phyloP scores from a whole-genome alignment of 2,888 invertebrate genomes.

The Empis stercorea region DNA sequence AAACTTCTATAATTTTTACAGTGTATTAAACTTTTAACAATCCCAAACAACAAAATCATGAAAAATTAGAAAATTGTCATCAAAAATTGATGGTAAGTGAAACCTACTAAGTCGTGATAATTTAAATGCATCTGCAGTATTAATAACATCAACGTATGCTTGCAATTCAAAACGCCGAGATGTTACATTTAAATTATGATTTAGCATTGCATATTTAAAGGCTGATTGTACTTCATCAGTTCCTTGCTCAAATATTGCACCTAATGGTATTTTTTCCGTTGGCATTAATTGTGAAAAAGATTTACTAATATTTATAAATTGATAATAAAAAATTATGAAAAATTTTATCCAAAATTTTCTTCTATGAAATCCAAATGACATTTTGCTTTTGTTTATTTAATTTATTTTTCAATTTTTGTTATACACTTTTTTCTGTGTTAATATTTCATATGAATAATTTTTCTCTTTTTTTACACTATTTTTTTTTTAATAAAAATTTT shows the following conservation, averaged over 20 bases:
- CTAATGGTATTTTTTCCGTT: constrained; percentile 44
- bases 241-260: constrained; percentile 84
- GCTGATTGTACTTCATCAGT: constrained; percentile 86
- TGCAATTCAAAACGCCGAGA: constrained; percentile 69
- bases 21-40: constrained; percentile 5
- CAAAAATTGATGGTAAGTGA: no score
- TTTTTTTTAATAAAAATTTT: no score
- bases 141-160: constrained; percentile 81
- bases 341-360: background rate
- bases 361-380: background rate
- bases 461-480: no score
- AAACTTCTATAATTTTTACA: no score
- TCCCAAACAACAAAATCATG: no score
- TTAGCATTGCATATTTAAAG: constrained; percentile 79
- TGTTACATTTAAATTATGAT: constrained; percentile 73
- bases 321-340: constrained; percentile 10
- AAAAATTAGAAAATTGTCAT: no score
- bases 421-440: background rate
- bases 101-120: constrained; percentile 80
- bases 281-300: constrained; percentile 32
- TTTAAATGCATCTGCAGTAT: constrained; percentile 87
- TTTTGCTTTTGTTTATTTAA: background rate
- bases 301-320: constrained; percentile 27
- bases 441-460: no score
- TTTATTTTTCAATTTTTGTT: background rate